Evolutionary conservation across 2,888 invertebrate genomes (phyloP).

Genomic region (Carpatolechia fugitivella): DNA sequence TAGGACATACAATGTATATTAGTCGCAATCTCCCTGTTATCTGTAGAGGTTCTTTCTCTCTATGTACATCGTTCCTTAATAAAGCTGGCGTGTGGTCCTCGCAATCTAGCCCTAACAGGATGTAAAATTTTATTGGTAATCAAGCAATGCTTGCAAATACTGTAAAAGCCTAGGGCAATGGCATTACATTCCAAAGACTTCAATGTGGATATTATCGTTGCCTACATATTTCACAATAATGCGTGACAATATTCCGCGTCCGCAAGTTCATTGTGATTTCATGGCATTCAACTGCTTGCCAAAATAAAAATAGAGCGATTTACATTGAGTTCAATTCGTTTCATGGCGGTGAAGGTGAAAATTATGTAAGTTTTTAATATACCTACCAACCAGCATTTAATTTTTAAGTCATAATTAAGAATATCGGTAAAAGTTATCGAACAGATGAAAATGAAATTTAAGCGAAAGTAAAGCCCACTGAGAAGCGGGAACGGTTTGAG

Average conservation of each 20-base stretch:
- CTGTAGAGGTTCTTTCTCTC: conserved; percentile 39
- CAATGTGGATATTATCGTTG: not conserved
- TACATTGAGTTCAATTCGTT: conserved; percentile 1
- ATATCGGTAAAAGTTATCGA: conserved; percentile 4
- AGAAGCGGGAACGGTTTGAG: not conserved
- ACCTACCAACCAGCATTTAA: not conserved
- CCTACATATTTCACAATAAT: not conserved
- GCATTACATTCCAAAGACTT: not conserved
- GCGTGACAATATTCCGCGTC: not conserved
- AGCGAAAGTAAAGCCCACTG: conserved; percentile 21
- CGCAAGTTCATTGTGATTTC: not conserved
- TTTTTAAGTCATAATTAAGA: not conserved
- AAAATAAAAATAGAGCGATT: conserved; percentile 9
- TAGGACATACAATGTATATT: conserved; percentile 27
- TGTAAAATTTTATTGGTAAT: not conserved
- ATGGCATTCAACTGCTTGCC: conserved; percentile 8
- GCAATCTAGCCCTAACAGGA: not conserved
- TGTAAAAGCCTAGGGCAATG: not conserved
- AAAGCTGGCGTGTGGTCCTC: not conserved
- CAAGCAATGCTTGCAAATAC: not conserved
- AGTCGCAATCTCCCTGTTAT: conserved; percentile 54
- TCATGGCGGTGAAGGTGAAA: conserved; percentile 3
- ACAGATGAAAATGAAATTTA: conserved; percentile 7
- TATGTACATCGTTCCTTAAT: not conserved
- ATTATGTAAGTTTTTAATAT: not conserved